Percentiles rank a stretch among this genome's conserved stretches.
Evolutionary conservation across 2,888 invertebrate species (phyloP).

Genomic region (Tanypteryx hageni): DNA sequence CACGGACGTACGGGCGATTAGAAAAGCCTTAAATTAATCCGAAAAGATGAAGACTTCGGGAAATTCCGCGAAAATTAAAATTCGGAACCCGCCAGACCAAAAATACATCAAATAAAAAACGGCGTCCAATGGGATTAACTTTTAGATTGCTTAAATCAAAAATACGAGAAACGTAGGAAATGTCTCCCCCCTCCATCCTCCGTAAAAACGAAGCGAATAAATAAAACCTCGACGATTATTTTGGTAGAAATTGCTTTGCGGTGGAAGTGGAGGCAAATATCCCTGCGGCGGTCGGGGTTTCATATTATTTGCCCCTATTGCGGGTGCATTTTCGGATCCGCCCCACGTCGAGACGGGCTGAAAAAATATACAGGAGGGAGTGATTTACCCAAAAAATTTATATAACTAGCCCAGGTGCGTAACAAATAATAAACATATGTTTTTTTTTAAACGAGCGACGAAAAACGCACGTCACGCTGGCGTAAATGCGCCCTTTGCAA

Average conservation of each 20-base stretch:
- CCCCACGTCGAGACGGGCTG: not conserved
- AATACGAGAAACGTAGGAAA: not conserved
- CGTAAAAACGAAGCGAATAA: not conserved
- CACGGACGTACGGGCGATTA: slow-evolving; percentile 24
- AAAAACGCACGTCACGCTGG: no score
- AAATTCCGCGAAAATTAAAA: slow-evolving; percentile 47
- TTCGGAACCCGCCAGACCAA: slow-evolving; percentile 21
- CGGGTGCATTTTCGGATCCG: no score
- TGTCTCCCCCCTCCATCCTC: not conserved
- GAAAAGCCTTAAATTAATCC: slow-evolving; percentile 40
- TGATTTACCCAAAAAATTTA: no score
- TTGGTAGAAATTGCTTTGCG: not conserved
- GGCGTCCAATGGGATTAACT: slow-evolving; percentile 3
- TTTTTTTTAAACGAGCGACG: no score
- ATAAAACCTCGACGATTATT: not conserved
- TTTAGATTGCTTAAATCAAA: slow-evolving; percentile 5
- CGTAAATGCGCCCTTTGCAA: no score
- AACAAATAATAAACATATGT: no score
- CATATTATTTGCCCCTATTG: not conserved
- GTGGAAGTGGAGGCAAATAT: not conserved
- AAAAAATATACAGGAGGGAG: not conserved
- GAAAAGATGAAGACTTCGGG: not conserved
- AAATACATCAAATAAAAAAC: not conserved
- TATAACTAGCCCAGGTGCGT: no score
- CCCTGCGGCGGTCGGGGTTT: not conserved